Base-by-base conservation (phyloP, 30 jellyfish, hydroid and myxozoan genomes). In the Rhopilema esculentum region DNA sequence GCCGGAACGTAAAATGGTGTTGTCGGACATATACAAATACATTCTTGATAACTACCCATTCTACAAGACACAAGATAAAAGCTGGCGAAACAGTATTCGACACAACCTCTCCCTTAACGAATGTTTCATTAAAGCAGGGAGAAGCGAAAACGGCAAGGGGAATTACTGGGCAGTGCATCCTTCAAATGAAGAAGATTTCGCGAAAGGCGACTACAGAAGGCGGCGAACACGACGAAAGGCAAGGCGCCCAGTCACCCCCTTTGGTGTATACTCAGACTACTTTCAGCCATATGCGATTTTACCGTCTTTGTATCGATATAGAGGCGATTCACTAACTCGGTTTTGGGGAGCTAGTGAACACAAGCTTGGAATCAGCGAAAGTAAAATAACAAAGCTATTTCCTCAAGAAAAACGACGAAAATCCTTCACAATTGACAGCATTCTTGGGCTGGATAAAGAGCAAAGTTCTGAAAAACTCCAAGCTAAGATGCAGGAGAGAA, bases 71-170 rank as follows among this genome's bases (percentile, higher is more conserved):
- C 96, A 92, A 26, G 98, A 92, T 71, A 92, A 92, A 66, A 92
- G 98, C 66, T 92, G 98, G 98, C 67, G 98, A 31, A 92, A 92
- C 92, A 92, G 98, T 57, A 80, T 92, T n/a, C 88, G 98, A 52
- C 98, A 92, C 53, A 92, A 92, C 61, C 85, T 92, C 23, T 86
- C 97, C 27, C 66, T 92, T 85, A 92, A 92, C 33, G 98, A 92
- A 57, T 92, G 98, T 61, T 92, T 92, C 82, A 76, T 92, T 68
- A 92, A 92, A 76, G 98, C 89, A 19, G 98, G 96, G 33, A 63
- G 98, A 29, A 92, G 98, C 80, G 96, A 86, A 52, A 91, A 92
- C 74, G 98, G 98, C 57, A 92, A 92, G 77, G 98, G 98, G 25
- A 91, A 92, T 80, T 92, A 84, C 81, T 92, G 98, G 98, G 95